Percentiles rank a stretch among this genome's conserved stretches.
Evolutionary conservation across 2,113 vertebrate genomes (phyloP).

Genomic region (Melanerpes formicivorus): DNA sequence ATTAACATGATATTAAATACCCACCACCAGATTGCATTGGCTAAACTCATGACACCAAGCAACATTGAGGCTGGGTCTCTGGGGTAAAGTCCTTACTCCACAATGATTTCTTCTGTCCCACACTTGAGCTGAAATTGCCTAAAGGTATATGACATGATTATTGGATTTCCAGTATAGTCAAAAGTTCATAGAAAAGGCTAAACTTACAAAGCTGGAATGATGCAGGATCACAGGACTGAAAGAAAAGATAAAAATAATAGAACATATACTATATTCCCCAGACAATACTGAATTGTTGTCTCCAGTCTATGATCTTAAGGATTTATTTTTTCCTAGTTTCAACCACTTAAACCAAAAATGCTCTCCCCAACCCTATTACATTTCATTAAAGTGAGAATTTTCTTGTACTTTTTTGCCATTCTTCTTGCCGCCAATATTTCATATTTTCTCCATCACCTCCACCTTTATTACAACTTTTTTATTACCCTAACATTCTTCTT

Average conservation of each 20-base stretch:
- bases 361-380: accelerated
- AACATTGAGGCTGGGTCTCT: accelerated
- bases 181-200: background rate
- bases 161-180: background rate
- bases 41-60: background rate
- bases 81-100: background rate
- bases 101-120: background rate
- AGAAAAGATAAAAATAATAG: background rate
- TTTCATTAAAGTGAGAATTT: background rate
- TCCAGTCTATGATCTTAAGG: background rate
- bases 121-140: background rate
- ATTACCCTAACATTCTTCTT: background rate
- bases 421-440: background rate
- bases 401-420: background rate
- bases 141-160: background rate
- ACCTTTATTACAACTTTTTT: background rate
- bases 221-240: background rate
- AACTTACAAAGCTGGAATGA: background rate
- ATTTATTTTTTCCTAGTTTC: background rate
- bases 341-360: background rate
- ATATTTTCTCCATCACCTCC: background rate
- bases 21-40: too few species aligned
- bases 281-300: background rate
- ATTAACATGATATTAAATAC: too few species aligned
- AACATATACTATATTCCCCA: background rate